These are phyloP conservation scores for Drosophila kuntzei DNA, from an alignment of 2,888 invertebrate species.

Conservation along the genomic window DNA sequence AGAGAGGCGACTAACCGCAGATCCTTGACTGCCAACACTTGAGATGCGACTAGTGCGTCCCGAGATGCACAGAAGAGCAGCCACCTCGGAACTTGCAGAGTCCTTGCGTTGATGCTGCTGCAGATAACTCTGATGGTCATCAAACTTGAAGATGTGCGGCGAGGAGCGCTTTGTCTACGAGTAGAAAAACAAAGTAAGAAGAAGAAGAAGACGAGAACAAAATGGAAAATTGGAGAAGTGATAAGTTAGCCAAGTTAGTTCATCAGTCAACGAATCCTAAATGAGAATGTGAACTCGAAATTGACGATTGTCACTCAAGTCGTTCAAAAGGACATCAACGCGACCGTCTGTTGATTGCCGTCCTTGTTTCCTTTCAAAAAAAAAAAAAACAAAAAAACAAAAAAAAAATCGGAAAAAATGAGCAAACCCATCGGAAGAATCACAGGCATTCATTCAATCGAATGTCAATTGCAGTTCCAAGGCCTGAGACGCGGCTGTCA, in stretches of 20 bases:
- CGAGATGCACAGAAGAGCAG: conserved; percentile 90
- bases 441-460: conserved; percentile 45
- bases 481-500: conserved; percentile 10
- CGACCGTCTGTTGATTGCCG: conserved; percentile 6
- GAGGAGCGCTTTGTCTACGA: conserved; percentile 83
- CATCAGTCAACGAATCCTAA: neutral
- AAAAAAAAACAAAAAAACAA: neutral
- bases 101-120: conserved; percentile 89
- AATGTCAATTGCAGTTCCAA: conserved; percentile 56
- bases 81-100: conserved; percentile 92
- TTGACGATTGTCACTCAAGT: conserved; percentile 28
- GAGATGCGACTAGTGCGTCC: conserved; percentile 93
- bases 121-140: conserved; percentile 85
- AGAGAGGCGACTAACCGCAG: conserved; percentile 87
- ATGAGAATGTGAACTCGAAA: conserved; percentile 17
- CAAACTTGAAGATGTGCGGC: conserved; percentile 86
- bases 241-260: conserved; percentile 5
- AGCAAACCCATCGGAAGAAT: conserved; percentile 25
- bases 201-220: neutral
- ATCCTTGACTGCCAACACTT: conserved; percentile 93
- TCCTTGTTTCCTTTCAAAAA: conserved; percentile 2
- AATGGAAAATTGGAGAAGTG: neutral
- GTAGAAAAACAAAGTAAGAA: conserved; percentile 5
- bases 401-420: neutral
- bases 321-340: conserved; percentile 15